Conservation (phyloP, 2,113 vertebrate species). For the Melanerpes aurifrons region DNA sequence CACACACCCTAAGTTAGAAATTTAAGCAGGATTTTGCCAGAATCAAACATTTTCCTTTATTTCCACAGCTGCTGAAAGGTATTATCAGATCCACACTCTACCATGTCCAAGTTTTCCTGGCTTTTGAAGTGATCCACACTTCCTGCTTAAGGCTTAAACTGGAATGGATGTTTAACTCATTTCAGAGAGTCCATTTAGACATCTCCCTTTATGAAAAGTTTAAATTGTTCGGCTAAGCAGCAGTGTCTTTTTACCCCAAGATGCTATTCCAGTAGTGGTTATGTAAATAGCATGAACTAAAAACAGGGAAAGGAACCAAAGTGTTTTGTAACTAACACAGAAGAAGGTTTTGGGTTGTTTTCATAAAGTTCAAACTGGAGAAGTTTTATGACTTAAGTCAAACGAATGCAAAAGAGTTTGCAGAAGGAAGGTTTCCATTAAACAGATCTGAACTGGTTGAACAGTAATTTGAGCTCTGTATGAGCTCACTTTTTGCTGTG, state of each 20-base stretch:
- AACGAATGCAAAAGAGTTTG: not conserved
- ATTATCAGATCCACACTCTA: not conserved
- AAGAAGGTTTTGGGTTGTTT: conserved; percentile 18
- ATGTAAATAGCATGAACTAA: not conserved
- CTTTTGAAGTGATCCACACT: not conserved
- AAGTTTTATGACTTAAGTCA: conserved; percentile 16
- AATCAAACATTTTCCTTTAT: not conserved
- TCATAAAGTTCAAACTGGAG: conserved; percentile 25
- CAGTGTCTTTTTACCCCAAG: conserved; percentile 46
- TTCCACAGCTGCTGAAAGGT: conserved; percentile 11
- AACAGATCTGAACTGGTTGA: conserved; percentile 23
- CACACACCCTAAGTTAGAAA: not conserved
- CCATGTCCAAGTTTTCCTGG: not conserved
- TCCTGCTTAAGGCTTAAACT: conserved; percentile 2
- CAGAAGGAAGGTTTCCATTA: conserved; percentile 62
- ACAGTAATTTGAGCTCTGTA: conserved; percentile 10
- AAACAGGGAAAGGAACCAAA: conserved; percentile 17
- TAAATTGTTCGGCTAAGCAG: not conserved
- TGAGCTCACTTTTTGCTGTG: conserved; percentile 25
- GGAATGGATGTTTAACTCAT: conserved; percentile 19
- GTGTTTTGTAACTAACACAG: not conserved
- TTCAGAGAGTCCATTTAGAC: conserved; percentile 6
- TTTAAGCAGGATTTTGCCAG: not conserved
- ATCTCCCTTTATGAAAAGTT: conserved; percentile 46
- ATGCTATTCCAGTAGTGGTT: not conserved